Conservation (phyloP, 2,888 invertebrate genomes). For the Drosophila mettleri region DNA sequence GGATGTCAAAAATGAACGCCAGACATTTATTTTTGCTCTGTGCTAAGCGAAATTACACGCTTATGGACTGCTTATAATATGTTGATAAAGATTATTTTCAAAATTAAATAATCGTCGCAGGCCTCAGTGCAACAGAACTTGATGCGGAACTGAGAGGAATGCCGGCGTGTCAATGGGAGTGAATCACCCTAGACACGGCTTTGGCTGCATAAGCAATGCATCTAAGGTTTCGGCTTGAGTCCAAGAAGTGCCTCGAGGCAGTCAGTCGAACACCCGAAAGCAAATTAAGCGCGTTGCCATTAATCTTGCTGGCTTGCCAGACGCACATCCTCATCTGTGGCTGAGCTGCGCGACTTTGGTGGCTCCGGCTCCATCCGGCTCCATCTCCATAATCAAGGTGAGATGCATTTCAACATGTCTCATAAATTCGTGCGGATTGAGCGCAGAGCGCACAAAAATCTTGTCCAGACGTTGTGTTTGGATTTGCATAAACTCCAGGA, state of each 20-base stretch:
- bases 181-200: constrained; percentile 39
- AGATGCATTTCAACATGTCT: constrained; percentile 84
- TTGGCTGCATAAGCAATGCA: constrained; percentile 22
- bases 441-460: constrained; percentile 68
- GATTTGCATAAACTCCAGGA: constrained; percentile 66
- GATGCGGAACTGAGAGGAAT: background rate
- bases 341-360: constrained; percentile 54
- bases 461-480: constrained; percentile 49
- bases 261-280: constrained; percentile 76
- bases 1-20: constrained; percentile 79
- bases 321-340: constrained; percentile 47
- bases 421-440: constrained; percentile 82
- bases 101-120: constrained; percentile 2
- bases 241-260: background rate
- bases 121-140: background rate
- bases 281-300: constrained; percentile 81
- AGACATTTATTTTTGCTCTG: constrained; percentile 64
- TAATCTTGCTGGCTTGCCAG: constrained; percentile 71
- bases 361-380: constrained; percentile 43
- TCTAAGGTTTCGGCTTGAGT: background rate
- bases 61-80: constrained; percentile 69
- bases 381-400: constrained; percentile 80
- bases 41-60: constrained; percentile 71
- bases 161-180: constrained; percentile 64
- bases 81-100: constrained; percentile 21